Percentiles rank a stretch among this genome's conserved stretches.
Conservation (phyloP, 2,888 invertebrate species). For the Drosophila neutralis region DNA sequence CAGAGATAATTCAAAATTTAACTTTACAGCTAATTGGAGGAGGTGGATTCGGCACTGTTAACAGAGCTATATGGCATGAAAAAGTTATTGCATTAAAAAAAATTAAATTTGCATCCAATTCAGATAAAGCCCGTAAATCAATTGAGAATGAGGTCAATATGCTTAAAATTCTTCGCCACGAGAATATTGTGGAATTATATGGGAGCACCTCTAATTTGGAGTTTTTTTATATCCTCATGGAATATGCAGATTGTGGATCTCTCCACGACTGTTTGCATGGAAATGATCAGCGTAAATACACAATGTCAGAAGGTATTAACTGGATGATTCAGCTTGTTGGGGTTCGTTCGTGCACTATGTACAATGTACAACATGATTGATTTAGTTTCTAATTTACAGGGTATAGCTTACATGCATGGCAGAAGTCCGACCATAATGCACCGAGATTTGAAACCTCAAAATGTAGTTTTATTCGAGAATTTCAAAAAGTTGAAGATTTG, state of each 20-base stretch:
- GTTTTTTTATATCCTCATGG: neutral
- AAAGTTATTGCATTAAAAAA: neutral
- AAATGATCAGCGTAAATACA: neutral
- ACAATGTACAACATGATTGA: neutral
- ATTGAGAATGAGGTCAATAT: neutral
- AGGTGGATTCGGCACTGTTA: neutral
- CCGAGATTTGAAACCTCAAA: constrained; percentile 34
- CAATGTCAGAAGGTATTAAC: neutral
- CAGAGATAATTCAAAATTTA: neutral
- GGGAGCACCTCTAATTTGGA: neutral
- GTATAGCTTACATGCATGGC: constrained; percentile 18
- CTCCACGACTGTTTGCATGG: neutral
- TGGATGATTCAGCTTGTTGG: constrained; percentile 5
- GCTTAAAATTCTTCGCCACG: neutral
- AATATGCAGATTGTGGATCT: constrained; percentile 1
- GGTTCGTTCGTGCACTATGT: neutral
- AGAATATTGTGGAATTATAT: constrained; percentile 4
- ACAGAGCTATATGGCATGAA: neutral
- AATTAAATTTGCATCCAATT: neutral
- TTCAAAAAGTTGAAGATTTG: constrained; percentile 18
- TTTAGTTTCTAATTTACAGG: neutral
- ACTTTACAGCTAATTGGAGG: neutral
- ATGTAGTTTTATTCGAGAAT: constrained; percentile 11
- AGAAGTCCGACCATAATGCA: constrained; percentile 8
- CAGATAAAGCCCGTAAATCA: too few species aligned